Percentiles rank a stretch among this genome's conserved stretches.
Conservation (phyloP, 2,888 invertebrate genomes). For the Heliconius ethilla region DNA sequence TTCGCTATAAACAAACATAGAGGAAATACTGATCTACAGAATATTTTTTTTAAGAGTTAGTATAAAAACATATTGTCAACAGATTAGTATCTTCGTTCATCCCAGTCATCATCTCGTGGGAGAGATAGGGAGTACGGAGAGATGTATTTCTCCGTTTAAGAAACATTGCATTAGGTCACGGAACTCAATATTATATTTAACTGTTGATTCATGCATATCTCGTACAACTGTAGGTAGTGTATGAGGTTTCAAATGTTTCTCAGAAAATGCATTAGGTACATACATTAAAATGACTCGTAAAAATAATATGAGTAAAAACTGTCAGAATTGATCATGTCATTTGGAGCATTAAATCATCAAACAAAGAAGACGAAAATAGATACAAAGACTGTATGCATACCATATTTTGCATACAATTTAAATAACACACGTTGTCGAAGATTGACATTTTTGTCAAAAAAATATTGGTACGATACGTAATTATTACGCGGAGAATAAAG, state of each 20-base stretch:
- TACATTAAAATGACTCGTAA: conserved; percentile 29
- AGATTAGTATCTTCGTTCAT: not conserved
- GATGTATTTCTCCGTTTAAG: not conserved
- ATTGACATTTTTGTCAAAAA: not conserved
- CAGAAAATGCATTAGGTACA: conserved; percentile 20
- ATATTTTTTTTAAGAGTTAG: not conserved
- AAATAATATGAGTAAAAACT: conserved; percentile 31
- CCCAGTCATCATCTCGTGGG: too few species aligned
- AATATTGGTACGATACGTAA: not conserved
- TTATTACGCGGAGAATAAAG: not conserved
- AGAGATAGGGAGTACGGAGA: too few species aligned
- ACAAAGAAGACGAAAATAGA: conserved; percentile 11
- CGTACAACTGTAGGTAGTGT: not conserved
- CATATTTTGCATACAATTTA: not conserved
- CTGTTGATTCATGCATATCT: conserved; percentile 5
- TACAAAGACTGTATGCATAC: not conserved
- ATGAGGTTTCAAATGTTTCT: conserved; percentile 16
- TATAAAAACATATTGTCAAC: too few species aligned
- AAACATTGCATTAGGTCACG: not conserved
- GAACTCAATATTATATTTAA: not conserved
- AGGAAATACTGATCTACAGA: not conserved
- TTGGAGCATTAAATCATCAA: conserved; percentile 14
- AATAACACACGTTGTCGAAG: not conserved
- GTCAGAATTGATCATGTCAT: conserved; percentile 22
- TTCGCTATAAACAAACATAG: not conserved